Conservation (phyloP, 1,140 invertebrate species). For the Wiebesia pumilae region DNA sequence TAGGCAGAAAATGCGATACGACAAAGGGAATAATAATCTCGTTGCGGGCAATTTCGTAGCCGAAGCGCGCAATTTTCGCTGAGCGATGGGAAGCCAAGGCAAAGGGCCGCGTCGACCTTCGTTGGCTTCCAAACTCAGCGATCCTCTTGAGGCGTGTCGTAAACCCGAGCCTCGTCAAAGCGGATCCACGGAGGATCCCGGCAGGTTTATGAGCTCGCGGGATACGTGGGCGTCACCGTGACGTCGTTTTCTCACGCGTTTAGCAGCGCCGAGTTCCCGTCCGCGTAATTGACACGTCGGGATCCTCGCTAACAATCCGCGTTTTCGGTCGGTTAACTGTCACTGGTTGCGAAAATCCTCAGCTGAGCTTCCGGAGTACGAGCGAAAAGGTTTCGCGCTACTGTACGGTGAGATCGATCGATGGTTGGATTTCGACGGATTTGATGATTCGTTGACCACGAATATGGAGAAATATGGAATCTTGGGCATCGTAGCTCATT, state of each 20-base stretch:
- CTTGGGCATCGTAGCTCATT: too few species aligned
- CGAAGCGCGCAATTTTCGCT: too few species aligned
- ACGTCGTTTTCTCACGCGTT: background rate
- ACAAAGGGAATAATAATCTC: slow-evolving; percentile 6
- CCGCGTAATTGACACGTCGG: background rate
- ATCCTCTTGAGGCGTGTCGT: background rate
- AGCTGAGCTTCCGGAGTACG: too few species aligned
- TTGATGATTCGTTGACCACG: too few species aligned
- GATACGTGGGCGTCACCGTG: background rate
- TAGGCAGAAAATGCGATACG: background rate
- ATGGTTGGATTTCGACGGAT: too few species aligned
- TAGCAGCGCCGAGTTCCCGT: background rate
- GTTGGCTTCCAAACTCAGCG: background rate
- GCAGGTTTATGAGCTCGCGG: background rate
- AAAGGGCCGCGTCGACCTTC: background rate
- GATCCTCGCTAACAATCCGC: background rate
- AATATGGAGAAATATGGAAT: too few species aligned
- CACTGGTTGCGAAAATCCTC: too few species aligned
- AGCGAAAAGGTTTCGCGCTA: too few species aligned
- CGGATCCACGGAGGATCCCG: too few species aligned
- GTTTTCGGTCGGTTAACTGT: too few species aligned
- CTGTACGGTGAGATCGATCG: too few species aligned
- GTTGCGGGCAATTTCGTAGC: background rate
- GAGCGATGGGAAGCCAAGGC: too few species aligned
- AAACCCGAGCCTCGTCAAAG: background rate